Conservation (phyloP, 2,888 invertebrate genomes). For the Xestia xanthographa region DNA sequence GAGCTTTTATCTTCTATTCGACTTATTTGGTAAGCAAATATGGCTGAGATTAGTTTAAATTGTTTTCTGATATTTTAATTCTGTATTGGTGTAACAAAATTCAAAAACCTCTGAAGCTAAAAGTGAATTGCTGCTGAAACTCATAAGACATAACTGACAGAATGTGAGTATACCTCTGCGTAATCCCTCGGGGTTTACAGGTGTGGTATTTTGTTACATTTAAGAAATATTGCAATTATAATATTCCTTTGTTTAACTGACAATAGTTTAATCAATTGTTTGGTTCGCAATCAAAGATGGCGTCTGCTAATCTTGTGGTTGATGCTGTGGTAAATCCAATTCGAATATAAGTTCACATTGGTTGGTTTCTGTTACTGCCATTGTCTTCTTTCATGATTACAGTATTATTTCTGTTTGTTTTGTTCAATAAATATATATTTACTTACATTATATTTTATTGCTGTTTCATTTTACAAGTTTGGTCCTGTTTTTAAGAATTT, state of each 20-base stretch:
- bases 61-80: neutral
- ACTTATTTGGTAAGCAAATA: neutral
- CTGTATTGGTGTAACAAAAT: neutral
- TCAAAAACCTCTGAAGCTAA: neutral
- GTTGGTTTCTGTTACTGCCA: neutral
- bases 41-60: neutral
- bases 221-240: neutral
- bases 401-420: slow-evolving; percentile 7
- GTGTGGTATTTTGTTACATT: neutral
- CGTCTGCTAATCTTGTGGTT: slow-evolving; percentile 13
- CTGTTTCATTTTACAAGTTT: slow-evolving; percentile 18
- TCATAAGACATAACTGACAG: neutral
- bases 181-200: neutral
- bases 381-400: neutral
- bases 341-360: neutral
- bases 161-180: neutral
- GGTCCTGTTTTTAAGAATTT: too few species aligned
- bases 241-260: neutral
- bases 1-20: neutral
- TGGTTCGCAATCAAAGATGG: neutral
- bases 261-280: neutral
- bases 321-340: neutral
- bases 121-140: neutral
- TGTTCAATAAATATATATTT: slow-evolving; percentile 42
- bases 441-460: slow-evolving; percentile 8